Conservation (phyloP, 2,888 invertebrate genomes). For the Schizotus pectinicornis region DNA sequence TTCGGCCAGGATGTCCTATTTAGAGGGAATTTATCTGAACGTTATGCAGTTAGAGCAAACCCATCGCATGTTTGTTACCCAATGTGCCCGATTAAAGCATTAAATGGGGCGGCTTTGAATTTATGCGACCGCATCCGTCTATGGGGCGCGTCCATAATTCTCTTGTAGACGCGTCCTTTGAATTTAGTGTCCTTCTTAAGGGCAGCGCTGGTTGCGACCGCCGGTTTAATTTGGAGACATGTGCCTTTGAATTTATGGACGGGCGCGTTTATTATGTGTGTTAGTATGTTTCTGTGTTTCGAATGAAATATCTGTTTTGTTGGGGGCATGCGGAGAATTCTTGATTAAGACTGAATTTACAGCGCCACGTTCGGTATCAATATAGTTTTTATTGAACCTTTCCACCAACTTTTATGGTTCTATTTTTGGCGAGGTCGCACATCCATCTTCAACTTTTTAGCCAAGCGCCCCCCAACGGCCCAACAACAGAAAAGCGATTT, state of each 20-base stretch:
- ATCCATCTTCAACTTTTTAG: too few relatives aligned
- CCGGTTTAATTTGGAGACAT: slow-evolving; percentile 37
- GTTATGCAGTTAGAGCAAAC: slow-evolving; percentile 36
- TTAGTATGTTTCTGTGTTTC: slow-evolving; percentile 11
- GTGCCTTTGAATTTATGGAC: slow-evolving; percentile 37
- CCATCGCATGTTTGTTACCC: slow-evolving; percentile 35
- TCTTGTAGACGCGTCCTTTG: slow-evolving; percentile 33
- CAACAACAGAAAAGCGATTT: too few relatives aligned
- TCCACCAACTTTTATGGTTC: too few relatives aligned
- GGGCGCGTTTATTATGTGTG: slow-evolving; percentile 31
- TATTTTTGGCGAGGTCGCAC: too few relatives aligned
- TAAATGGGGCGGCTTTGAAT: slow-evolving; percentile 45
- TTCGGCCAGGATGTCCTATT: slow-evolving; percentile 25
- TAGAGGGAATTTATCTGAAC: slow-evolving; percentile 34
- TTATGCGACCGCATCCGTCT: slow-evolving; percentile 47
- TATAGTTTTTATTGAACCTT: too few relatives aligned
- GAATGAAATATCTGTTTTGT: slow-evolving; percentile 39
- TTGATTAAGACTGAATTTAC: slow-evolving; percentile 38
- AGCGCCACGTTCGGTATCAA: slow-evolving; percentile 1
- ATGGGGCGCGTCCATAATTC: slow-evolving; percentile 41
- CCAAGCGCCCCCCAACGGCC: too few relatives aligned
- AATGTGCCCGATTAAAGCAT: slow-evolving; percentile 44
- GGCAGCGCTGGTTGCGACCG: slow-evolving; percentile 24
- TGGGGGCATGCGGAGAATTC: slow-evolving; percentile 31
- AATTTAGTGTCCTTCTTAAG: slow-evolving; percentile 37